Conservation (phyloP, 2,113 vertebrate genomes). For the Daubentonia madagascariensis region DNA sequence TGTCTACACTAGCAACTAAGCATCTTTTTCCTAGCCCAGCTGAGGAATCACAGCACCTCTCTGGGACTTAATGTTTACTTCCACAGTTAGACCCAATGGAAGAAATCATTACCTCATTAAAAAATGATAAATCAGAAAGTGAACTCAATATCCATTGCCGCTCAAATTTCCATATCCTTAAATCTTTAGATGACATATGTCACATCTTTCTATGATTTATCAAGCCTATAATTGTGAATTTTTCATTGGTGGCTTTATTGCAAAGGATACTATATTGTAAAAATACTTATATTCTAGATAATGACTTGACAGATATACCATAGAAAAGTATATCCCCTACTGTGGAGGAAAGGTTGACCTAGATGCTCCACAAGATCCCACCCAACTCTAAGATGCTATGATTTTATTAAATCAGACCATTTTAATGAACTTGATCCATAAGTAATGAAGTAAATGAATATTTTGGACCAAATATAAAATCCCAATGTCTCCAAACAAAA, state of each 20-base stretch:
- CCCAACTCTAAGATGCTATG: background rate
- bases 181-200: constrained; percentile 11
- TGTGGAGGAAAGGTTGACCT: background rate
- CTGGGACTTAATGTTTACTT: background rate
- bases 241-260: constrained; percentile 16
- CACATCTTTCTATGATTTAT: constrained; percentile 9
- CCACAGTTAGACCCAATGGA: background rate
- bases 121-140: constrained; percentile 23
- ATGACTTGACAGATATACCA: background rate
- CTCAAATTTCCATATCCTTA: constrained; percentile 20
- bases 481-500: background rate
- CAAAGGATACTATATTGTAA: constrained; percentile 10
- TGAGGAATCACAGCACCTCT: background rate
- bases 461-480: background rate
- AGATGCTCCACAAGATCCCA: background rate
- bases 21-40: background rate
- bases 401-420: constrained; percentile 17
- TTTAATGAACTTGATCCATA: constrained; percentile 35
- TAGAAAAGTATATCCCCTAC: background rate
- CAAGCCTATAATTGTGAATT: background rate
- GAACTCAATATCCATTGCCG: background rate
- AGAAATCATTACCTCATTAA: constrained; percentile 28
- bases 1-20: background rate
- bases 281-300: constrained; percentile 13
- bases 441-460: background rate